Percentiles rank a stretch among this genome's conserved stretches.
Evolutionary conservation across 2,113 vertebrate genomes (phyloP).

Genomic region (Vombatus ursinus): DNA sequence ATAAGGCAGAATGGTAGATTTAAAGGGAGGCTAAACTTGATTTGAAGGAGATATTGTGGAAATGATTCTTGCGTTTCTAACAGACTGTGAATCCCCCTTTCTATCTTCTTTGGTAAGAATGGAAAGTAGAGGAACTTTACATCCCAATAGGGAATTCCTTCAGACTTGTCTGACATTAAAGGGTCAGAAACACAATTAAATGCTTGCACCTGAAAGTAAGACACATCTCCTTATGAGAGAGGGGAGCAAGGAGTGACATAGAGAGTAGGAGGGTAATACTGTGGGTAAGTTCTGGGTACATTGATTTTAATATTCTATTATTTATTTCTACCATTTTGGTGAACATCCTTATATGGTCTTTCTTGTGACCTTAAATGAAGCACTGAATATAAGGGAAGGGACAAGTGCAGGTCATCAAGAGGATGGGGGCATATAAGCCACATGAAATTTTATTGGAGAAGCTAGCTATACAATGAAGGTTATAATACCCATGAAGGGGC

Average conservation of each 20-base stretch:
- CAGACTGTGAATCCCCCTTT: neutral
- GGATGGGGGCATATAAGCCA: too few relatives aligned
- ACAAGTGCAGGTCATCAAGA: too few relatives aligned
- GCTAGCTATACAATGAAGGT: too few relatives aligned
- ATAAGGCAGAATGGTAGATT: neutral
- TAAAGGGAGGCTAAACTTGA: neutral
- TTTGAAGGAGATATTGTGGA: neutral
- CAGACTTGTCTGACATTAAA: neutral
- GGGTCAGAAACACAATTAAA: neutral
- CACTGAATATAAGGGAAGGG: too few relatives aligned
- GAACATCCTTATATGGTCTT: neutral
- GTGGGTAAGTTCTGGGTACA: neutral
- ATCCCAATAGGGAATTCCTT: neutral
- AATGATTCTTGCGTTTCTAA: neutral
- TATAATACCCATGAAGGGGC: too few relatives aligned
- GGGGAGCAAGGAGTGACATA: too few relatives aligned
- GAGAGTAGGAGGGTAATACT: neutral
- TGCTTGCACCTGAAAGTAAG: neutral
- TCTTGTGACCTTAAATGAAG: too few relatives aligned
- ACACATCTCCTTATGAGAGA: neutral
- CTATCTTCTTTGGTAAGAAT: neutral
- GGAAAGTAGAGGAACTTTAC: neutral
- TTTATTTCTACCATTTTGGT: neutral
- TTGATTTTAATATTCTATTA: neutral
- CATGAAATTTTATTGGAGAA: too few relatives aligned